Conservation (phyloP, 2,113 vertebrate species). For the Dermatemys mawii region DNA sequence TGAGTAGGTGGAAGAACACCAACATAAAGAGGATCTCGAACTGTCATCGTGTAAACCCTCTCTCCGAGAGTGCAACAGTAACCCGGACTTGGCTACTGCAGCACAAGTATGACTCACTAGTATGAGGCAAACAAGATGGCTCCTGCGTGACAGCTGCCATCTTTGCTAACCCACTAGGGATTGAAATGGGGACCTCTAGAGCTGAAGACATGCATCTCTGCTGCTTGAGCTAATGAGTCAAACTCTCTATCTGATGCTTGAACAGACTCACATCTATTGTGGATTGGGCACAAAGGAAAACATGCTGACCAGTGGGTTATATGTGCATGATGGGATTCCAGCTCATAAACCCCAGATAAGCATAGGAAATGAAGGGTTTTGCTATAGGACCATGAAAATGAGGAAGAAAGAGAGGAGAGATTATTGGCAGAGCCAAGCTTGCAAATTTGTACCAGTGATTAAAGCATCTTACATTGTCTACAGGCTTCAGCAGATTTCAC, state of each 20-base stretch:
- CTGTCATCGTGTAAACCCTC: background rate
- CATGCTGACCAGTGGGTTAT: rapidly evolving
- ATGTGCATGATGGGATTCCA: conserved; percentile 5
- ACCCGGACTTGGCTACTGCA: background rate
- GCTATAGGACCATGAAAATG: conserved; percentile 69
- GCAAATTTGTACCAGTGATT: conserved; percentile 78
- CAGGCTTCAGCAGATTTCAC: conserved; percentile 75
- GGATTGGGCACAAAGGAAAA: conserved; percentile 14
- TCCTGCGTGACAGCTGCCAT: rapidly evolving
- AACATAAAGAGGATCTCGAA: background rate
- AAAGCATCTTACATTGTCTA: conserved; percentile 79
- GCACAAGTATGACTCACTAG: background rate
- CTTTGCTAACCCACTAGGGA: rapidly evolving
- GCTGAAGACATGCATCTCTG: background rate
- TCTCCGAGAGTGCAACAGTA: background rate
- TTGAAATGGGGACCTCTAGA: background rate
- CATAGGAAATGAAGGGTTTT: conserved; percentile 49
- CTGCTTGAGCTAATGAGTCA: background rate
- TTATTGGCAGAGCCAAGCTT: conserved; percentile 77
- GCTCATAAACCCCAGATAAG: conserved; percentile 47
- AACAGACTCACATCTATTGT: background rate
- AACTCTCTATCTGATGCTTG: background rate
- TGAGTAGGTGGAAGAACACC: background rate
- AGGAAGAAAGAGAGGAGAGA: conserved; percentile 59
- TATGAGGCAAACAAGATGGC: background rate